Conservation (phyloP, 1,140 invertebrate genomes). For the Diuraphis noxia region DNA sequence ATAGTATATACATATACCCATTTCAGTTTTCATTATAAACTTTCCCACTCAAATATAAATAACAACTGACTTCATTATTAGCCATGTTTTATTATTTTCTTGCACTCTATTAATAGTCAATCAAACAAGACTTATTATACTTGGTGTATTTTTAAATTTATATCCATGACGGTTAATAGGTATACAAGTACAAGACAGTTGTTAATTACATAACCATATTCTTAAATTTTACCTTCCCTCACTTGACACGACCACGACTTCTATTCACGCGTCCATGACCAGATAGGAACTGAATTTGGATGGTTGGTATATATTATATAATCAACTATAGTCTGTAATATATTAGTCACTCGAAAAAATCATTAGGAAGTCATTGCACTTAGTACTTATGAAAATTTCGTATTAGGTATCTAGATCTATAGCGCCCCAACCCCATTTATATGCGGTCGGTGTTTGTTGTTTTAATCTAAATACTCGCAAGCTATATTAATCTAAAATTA, state of each 20-base stretch:
- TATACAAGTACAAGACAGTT: not conserved
- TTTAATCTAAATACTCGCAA: not conserved
- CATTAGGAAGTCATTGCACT: not conserved
- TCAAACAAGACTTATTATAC: not conserved
- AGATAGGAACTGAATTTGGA: no score
- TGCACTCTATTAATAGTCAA: not conserved
- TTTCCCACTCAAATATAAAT: not conserved
- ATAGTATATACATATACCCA: no score
- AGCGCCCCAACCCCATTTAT: not conserved
- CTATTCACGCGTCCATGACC: no score
- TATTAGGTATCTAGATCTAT: not conserved
- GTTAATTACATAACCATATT: not conserved
- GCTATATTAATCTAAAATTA: not conserved
- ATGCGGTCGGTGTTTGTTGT: not conserved
- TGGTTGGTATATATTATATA: no score
- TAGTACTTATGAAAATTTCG: not conserved
- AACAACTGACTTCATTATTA: not conserved
- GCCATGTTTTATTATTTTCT: not conserved
- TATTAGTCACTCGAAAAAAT: not conserved
- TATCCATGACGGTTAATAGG: not conserved
- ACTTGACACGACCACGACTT: no score
- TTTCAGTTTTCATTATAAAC: not conserved
- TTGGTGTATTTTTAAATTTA: not conserved
- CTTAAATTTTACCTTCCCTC: not conserved
- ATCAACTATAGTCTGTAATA: no score